Evolutionary conservation across 2,888 invertebrate species (phyloP).

Genomic region (Euzetes globulus): DNA sequence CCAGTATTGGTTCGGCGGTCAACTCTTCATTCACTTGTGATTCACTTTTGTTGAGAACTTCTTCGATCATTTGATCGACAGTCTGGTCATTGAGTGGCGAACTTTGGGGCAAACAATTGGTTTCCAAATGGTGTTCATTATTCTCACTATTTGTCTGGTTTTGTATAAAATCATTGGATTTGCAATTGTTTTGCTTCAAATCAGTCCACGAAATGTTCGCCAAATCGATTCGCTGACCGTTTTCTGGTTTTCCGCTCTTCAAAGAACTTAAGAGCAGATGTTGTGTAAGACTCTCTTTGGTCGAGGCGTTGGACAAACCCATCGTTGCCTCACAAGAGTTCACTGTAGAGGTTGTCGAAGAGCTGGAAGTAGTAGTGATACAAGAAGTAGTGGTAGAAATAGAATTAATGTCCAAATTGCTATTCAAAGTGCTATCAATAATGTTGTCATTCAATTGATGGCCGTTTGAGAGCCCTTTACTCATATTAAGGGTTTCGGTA

Average conservation of each 20-base stretch:
- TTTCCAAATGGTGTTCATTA: neutral
- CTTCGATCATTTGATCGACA: conserved; percentile 20
- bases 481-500: conserved; percentile 29
- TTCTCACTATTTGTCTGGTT: neutral
- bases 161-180: neutral
- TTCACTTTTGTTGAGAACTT: conserved; percentile 19
- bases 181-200: neutral
- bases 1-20: neutral
- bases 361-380: neutral
- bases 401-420: neutral
- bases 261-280: conserved; percentile 19
- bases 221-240: conserved; percentile 27
- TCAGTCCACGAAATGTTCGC: conserved; percentile 19
- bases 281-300: conserved; percentile 14
- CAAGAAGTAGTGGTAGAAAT: neutral
- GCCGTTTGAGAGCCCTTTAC: conserved; percentile 34
- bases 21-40: neutral
- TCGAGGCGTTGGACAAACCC: conserved; percentile 18
- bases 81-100: conserved; percentile 13
- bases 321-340: neutral
- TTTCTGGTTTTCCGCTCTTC: conserved; percentile 27
- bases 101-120: neutral
- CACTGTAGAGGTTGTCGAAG: neutral
- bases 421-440: neutral
- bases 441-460: conserved; percentile 28